Evolutionary conservation across 2,113 vertebrate genomes (phyloP).

Genomic region (Rhinolophus ferrumequinum): DNA sequence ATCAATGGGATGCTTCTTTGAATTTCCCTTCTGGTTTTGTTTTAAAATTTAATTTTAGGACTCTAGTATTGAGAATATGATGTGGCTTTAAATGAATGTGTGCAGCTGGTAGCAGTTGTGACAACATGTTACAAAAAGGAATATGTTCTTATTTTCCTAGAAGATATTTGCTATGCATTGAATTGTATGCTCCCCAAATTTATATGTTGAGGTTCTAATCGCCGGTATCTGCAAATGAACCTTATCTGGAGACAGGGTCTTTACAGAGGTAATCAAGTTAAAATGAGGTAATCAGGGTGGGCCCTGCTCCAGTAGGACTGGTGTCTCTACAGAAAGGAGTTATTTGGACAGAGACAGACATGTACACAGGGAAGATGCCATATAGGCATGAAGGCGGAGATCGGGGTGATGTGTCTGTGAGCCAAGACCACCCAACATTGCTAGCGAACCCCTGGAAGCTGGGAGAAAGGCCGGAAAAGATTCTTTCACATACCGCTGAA

Average conservation of each 20-base stretch:
- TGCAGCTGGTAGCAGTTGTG: neutral
- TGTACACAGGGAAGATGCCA: neutral
- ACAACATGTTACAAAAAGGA: neutral
- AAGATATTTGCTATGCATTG: neutral
- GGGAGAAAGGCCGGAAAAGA: neutral
- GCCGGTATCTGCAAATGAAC: neutral
- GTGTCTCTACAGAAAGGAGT: neutral
- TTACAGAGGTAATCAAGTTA: neutral
- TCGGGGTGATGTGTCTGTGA: neutral
- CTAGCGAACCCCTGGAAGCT: neutral
- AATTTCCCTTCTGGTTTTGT: neutral
- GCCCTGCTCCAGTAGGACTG: neutral
- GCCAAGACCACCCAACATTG: neutral
- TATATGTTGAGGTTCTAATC: neutral
- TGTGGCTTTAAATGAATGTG: neutral
- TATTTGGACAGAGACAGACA: neutral
- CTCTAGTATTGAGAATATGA: neutral
- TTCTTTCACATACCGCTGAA: neutral
- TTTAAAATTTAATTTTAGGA: constrained; percentile 1
- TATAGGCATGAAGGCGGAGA: neutral
- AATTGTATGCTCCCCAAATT: neutral
- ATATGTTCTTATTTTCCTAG: neutral
- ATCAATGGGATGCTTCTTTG: neutral
- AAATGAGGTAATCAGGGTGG: neutral
- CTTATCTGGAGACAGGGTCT: neutral